Percentiles rank a stretch among this genome's conserved stretches.
Evolutionary conservation across 1,140 invertebrate species (phyloP).

Genomic region (Neodiprion lecontei): DNA sequence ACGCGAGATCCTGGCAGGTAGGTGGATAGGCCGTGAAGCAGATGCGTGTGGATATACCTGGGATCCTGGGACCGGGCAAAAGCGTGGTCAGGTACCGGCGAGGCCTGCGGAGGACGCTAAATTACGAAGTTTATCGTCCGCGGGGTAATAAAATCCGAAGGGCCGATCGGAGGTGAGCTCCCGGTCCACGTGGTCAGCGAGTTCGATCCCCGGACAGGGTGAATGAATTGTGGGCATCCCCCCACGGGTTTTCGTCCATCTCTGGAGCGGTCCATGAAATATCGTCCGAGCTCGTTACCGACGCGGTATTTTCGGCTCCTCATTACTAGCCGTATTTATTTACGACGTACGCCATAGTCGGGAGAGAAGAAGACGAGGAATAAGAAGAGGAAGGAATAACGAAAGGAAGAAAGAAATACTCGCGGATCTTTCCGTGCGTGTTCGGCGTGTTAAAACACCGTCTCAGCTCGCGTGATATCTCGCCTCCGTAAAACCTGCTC

Average conservation of each 20-base stretch:
- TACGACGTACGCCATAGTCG: not conserved
- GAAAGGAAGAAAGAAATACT: not conserved
- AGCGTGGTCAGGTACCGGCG: conserved; percentile 35
- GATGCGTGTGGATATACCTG: conserved; percentile 12
- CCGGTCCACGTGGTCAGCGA: not conserved
- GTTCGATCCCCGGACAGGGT: not conserved
- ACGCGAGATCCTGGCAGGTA: not conserved
- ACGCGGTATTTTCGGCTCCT: not conserved
- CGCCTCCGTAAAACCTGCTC: not conserved
- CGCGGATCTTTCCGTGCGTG: not conserved
- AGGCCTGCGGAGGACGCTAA: conserved; percentile 36
- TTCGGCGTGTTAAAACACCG: not conserved
- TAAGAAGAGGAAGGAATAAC: not conserved
- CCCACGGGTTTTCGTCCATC: not conserved
- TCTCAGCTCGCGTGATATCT: not conserved
- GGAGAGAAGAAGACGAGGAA: too few species aligned
- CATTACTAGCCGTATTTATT: conserved; percentile 2
- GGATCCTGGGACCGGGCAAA: too few species aligned
- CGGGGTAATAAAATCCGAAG: conserved; percentile 39
- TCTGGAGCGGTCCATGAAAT: not conserved
- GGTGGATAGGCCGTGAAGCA: not conserved
- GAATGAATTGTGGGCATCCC: not conserved
- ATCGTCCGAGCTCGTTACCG: not conserved
- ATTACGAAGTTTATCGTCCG: conserved; percentile 49
- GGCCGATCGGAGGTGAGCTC: not conserved